A percentile compares a stretch with the other conserved stretches of the same genome.
phyloP scores from a whole-genome alignment of 2,888 invertebrate species.

The Acanthosepion pharaonis region DNA sequence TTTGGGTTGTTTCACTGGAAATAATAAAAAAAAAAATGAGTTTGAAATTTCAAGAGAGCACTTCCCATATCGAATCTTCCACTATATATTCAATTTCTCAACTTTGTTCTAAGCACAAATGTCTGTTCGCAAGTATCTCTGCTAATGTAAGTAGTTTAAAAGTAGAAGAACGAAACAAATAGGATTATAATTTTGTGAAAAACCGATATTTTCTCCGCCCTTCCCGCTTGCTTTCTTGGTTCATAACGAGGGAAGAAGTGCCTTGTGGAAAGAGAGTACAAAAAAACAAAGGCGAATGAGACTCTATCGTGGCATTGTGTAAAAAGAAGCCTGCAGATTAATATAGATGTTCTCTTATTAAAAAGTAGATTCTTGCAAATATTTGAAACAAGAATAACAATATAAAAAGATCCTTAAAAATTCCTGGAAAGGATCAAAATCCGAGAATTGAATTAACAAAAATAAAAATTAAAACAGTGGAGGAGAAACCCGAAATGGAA shows the following conservation, averaged over 20 bases:
- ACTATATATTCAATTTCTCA: no score
- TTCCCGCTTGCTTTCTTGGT: background rate
- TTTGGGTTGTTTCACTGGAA: no score
- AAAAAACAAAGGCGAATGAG: background rate
- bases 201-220: background rate
- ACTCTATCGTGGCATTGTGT: background rate
- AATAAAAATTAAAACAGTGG: background rate
- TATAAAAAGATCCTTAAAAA: background rate
- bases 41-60: no score
- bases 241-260: background rate
- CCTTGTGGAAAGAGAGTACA: background rate
- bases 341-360: background rate
- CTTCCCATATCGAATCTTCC: no score
- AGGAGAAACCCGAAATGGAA: background rate
- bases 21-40: no score
- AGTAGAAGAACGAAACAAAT: background rate
- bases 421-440: background rate
- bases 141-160: constrained; percentile 33
- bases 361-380: background rate
- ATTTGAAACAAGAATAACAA: background rate
- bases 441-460: constrained; percentile 21
- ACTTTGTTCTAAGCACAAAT: background rate
- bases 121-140: background rate
- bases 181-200: background rate
- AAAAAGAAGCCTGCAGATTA: background rate